Evolutionary conservation across 2,888 invertebrate genomes (phyloP), one percentile per base, ranked within the genome.

Genomic region (Drosophila fungiperda): DNA sequence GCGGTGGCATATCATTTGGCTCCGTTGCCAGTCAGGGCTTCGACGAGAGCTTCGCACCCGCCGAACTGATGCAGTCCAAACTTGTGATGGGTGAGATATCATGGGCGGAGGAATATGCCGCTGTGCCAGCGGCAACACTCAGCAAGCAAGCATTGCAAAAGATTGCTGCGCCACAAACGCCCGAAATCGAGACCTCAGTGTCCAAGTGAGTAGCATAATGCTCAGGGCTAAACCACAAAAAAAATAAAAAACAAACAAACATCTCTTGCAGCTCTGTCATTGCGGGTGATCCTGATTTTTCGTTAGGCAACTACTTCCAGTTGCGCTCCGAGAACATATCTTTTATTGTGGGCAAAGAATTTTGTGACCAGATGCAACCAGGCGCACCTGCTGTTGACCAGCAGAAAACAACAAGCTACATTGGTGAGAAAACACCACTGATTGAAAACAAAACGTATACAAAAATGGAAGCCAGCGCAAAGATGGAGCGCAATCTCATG

Each of bases 41-140:
- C 4, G 72, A 87, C 40, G 89, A 89, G 52, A 85, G 83, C 58
- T 93, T 93, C 57, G 87, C 83, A 1, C 92, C 93, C 0, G 92
- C 87, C n/a, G 92, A 92, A 64, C 61, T 91, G 29, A 93, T 93
- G 93, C 81, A 90, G 12, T 91, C 92, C 0, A 91, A 92, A 60
- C 58, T 93, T 8, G 63, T 90, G 17, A 78, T 82, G 42, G 93
- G 92, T 64, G 93, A 93, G 70, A 89, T 91, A 12, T 83, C 89
- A 1, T 93, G 93, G 93, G 92, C 92, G 1, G 88, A 92, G 32
- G 90, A 93, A 64, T 92, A 80, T 71, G 92, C 92, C 0, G 87
- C 89, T 1, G 92, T 93, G 58, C 93, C 93, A n/a, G 72, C 85
- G 42, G 83, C 85, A 23, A 83, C 82, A 1, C 63, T 92, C 3